Conservation (phyloP, 2,888 invertebrate species). For the Megalurothrips usitatus region DNA sequence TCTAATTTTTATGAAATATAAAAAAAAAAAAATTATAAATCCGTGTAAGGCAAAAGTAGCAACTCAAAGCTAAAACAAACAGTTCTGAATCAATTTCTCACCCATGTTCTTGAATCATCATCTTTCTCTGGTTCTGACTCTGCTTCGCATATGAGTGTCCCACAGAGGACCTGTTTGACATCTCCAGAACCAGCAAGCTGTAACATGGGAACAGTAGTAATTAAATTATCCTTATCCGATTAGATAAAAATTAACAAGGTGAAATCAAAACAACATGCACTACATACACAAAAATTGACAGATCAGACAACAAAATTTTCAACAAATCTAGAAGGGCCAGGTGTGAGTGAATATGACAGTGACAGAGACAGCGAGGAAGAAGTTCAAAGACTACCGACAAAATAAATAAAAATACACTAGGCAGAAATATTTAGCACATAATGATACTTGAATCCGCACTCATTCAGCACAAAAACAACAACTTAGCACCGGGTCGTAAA, state of each 20-base stretch:
- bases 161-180: conserved; percentile 79
- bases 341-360: not conserved
- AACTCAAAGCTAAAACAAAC: not conserved
- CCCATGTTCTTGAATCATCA: conserved; percentile 40
- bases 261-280: conserved; percentile 3
- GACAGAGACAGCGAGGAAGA: not conserved
- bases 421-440: not conserved
- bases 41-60: not conserved
- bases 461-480: not conserved
- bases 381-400: not conserved
- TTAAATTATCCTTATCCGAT: too few species aligned
- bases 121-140: conserved; percentile 40
- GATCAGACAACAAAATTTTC: too few species aligned
- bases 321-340: not conserved
- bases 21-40: conserved; percentile 27
- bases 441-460: not conserved
- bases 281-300: not conserved
- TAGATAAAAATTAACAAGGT: too few species aligned
- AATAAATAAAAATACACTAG: not conserved
- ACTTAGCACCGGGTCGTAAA: not conserved
- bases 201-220: conserved; percentile 32
- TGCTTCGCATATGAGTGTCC: conserved; percentile 78
- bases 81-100: conserved; percentile 36
- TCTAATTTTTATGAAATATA: not conserved
- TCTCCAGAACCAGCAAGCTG: conserved; percentile 51